These are phyloP conservation scores for Antechinus stuartii DNA, from an alignment of 2,113 vertebrate genomes.

Conservation along the genomic window DNA sequence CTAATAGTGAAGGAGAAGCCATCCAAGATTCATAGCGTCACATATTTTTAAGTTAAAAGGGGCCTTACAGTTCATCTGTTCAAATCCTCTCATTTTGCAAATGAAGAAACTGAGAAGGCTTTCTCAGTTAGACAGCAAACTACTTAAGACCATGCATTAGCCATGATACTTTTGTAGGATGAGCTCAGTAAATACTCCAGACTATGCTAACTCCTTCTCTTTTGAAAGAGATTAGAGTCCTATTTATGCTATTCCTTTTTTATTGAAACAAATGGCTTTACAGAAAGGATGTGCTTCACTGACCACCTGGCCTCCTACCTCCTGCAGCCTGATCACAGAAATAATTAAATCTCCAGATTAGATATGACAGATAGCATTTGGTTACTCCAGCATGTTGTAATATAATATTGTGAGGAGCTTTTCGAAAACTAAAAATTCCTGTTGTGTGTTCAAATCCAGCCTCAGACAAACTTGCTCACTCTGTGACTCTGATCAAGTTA, in stretches of 20 bases:
- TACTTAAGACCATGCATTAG: neutral
- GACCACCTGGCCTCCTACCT: neutral
- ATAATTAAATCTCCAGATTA: neutral
- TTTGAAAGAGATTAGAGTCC: neutral
- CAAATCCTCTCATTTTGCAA: neutral
- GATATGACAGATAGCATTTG: neutral
- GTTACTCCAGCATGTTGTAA: neutral
- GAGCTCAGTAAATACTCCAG: neutral
- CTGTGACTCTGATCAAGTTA: neutral
- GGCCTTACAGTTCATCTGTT: neutral
- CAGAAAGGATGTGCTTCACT: neutral
- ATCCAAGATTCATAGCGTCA: neutral
- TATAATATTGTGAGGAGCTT: neutral
- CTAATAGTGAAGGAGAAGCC: neutral
- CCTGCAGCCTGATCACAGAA: neutral
- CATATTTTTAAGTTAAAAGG: neutral
- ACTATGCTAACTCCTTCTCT: neutral
- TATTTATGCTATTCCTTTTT: neutral
- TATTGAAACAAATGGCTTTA: neutral
- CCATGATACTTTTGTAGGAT: neutral
- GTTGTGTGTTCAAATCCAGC: conserved; percentile 7
- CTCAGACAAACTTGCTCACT: neutral
- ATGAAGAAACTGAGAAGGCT: neutral
- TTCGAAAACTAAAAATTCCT: neutral
- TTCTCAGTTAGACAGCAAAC: neutral